Evolutionary conservation across 2,888 invertebrate species (phyloP).

Genomic region (Coecobrya sp.): DNA sequence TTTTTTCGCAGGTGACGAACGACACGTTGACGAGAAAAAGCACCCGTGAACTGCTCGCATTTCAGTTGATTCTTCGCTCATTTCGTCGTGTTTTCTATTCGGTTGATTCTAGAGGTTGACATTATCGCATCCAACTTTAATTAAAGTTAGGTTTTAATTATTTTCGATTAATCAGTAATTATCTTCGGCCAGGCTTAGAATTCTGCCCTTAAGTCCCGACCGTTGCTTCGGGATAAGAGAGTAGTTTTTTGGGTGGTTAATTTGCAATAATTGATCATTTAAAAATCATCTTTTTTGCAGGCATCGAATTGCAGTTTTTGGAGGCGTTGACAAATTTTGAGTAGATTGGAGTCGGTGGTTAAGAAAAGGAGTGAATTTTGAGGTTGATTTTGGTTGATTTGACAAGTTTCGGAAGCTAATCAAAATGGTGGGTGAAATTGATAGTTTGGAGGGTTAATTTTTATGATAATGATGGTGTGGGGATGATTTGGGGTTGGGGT

Average conservation of each 20-base stretch:
- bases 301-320: not conserved
- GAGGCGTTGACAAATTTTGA: not conserved
- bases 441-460: too few species aligned
- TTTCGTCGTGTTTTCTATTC: not conserved
- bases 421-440: constrained; percentile 25
- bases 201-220: not conserved
- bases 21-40: too few species aligned
- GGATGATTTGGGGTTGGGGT: not conserved
- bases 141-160: constrained; percentile 31
- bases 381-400: not conserved
- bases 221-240: constrained; percentile 33
- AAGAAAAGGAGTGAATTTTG: not conserved
- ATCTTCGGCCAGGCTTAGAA: constrained; percentile 17
- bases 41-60: not conserved
- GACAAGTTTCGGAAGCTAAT: not conserved
- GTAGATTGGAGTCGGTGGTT: not conserved
- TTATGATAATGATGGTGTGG: not conserved
- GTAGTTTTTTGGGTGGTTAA: not conserved
- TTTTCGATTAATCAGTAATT: constrained; percentile 7
- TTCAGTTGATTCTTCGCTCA: not conserved
- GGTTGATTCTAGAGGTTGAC: not conserved
- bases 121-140: not conserved
- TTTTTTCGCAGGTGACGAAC: not conserved
- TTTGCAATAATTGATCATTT: not conserved
- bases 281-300: not conserved